phyloP scores from a whole-genome alignment of 2,797 vertebrate genomes.

The Karalla daura region DNA sequence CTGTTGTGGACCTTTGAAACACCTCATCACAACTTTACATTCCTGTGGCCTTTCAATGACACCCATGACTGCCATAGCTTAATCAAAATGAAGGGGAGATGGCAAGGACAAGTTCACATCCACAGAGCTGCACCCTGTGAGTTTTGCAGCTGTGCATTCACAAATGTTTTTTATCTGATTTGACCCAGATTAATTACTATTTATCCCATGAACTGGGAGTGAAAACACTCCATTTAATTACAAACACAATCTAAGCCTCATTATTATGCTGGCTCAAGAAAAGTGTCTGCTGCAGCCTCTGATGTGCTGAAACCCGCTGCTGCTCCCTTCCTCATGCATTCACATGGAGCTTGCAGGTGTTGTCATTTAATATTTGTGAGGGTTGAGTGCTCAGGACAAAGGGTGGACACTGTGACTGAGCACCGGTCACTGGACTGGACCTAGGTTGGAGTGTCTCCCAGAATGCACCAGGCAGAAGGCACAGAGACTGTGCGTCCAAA shows the following conservation, averaged over 20 bases:
- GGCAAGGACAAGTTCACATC: background rate
- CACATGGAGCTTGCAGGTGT: constrained; percentile 35
- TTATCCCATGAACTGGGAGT: background rate
- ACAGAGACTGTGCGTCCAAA: background rate
- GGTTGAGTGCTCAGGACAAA: constrained; percentile 34
- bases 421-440: constrained; percentile 31
- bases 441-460: constrained; percentile 26
- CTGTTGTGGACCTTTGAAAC: background rate
- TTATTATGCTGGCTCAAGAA: constrained; percentile 3
- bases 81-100: background rate
- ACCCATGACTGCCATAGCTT: background rate
- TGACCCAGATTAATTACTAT: background rate
- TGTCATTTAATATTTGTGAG: constrained; percentile 38
- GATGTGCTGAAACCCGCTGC: background rate
- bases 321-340: constrained; percentile 17
- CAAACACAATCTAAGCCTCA: background rate
- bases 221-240: background rate
- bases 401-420: constrained; percentile 24
- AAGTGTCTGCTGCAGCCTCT: background rate
- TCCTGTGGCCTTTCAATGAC: background rate
- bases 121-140: background rate
- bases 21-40: background rate
- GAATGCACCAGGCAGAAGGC: background rate
- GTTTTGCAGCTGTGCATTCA: background rate
- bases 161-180: background rate